Percentiles rank a stretch among this genome's conserved stretches.
phyloP scores from a whole-genome alignment of 2,888 invertebrate species.

The Trilocha varians region DNA sequence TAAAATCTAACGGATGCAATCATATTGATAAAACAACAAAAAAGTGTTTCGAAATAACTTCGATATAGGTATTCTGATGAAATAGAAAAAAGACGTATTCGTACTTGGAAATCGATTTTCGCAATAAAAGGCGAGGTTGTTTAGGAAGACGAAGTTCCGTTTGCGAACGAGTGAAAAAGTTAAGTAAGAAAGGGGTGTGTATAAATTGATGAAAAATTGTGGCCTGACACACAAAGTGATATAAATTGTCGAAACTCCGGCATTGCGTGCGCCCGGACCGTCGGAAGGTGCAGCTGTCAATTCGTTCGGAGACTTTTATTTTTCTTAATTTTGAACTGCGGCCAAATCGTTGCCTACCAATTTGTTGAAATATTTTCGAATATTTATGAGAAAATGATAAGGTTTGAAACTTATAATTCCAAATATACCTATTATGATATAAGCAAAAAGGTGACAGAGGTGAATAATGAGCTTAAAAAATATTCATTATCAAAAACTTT shows the following conservation, averaged over 20 bases:
- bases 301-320: conserved; percentile 27
- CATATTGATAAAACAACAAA: too few relatives aligned
- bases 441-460: too few relatives aligned
- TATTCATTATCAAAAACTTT: too few relatives aligned
- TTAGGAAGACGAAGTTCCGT: not conserved
- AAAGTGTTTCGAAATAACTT: too few relatives aligned
- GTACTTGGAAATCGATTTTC: not conserved
- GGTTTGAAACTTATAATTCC: too few relatives aligned
- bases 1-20: not conserved
- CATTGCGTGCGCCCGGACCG: conserved; percentile 31
- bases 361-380: not conserved
- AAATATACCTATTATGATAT: too few relatives aligned
- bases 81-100: not conserved
- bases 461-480: too few relatives aligned
- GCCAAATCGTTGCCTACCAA: conserved; percentile 1
- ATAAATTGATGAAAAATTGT: conserved; percentile 21
- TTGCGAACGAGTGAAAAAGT: not conserved
- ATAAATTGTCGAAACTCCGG: conserved; percentile 41
- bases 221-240: conserved; percentile 42
- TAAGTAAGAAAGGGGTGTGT: conserved; percentile 10
- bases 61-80: too few relatives aligned
- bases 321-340: conserved; percentile 20
- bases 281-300: conserved; percentile 30
- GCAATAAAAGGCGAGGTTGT: not conserved
- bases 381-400: too few relatives aligned